Base-by-base conservation (phyloP, 2,113 vertebrate species). In the Corvus moneduloides region DNA sequence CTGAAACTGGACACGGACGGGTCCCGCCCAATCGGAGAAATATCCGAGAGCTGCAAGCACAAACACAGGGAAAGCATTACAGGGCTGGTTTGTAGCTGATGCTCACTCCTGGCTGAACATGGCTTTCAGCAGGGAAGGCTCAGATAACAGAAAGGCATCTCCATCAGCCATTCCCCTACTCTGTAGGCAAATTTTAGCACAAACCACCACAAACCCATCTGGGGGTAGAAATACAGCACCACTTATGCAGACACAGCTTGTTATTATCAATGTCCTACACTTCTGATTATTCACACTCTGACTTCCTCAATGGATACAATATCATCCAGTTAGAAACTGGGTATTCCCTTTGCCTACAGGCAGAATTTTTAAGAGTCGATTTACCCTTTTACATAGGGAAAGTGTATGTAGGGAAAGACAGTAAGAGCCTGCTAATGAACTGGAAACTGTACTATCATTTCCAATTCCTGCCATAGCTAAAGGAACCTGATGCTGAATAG, bases 1-100 rank as follows among this genome's bases (percentile, higher is more conserved):
- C 99, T 99, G 96, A 99, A 99, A 93, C 99, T 99, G n/a, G 99
- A 99, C 94, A 99, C 98, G 0, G 99, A 99, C 0, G 98, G 98
- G 84, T 99, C 99, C 20, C 99, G 98, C 54, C 98, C 99, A 2
- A 99, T 98, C 0, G 99, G 99, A 27, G 99, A 99, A 93, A 99
- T 98, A n/a, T 99, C 99, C 0, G 99, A 99, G 91, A 99, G 92
- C 99, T 99, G 82, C 28, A 48, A 26, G 58, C 63, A 90, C 44
- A 87, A 59, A 85, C 7, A 80, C 1, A 71, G 28, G 30, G 16
- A 64, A 27, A 72, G 54, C 16, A 46, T 5, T 9, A 20, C 23
- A 49, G 68, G 84, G 39, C 0, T 4, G 16, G 58, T 21, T 2
- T 83, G 27, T 0, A 67, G 58, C 46, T 51, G 8, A 2, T 23